Percentiles rank a stretch among this genome's conserved stretches.
These are phyloP conservation scores for Drosophila pruinosa DNA, from an alignment of 1,140 invertebrate genomes.

Conservation along the genomic window DNA sequence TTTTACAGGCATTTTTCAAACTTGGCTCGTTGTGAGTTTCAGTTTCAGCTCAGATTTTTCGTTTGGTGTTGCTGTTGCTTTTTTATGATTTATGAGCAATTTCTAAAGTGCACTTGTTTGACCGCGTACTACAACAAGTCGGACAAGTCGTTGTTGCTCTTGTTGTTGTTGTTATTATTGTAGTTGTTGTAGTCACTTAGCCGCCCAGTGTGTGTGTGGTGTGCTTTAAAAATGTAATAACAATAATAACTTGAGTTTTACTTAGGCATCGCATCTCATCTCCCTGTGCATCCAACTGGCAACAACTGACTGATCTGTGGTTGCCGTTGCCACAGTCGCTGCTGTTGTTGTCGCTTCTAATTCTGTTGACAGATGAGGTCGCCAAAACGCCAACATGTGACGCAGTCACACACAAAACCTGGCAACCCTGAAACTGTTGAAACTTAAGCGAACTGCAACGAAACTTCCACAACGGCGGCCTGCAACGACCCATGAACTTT, in stretches of 20 bases:
- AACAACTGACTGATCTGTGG: slow-evolving; percentile 17
- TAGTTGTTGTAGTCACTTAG: slow-evolving; percentile 34
- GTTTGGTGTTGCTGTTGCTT: neutral
- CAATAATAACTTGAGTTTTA: slow-evolving; percentile 71
- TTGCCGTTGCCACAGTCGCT: slow-evolving; percentile 3
- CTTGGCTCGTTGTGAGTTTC: slow-evolving; percentile 51
- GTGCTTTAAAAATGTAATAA: slow-evolving; percentile 57
- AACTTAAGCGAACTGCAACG: slow-evolving; percentile 49
- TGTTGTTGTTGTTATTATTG: slow-evolving; percentile 29
- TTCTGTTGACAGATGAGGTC: slow-evolving; percentile 79
- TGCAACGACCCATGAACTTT: slow-evolving; percentile 75
- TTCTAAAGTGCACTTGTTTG: slow-evolving; percentile 81
- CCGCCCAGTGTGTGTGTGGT: slow-evolving; percentile 6
- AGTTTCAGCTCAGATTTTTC: slow-evolving; percentile 8
- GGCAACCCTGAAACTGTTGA: slow-evolving; percentile 74
- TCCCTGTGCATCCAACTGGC: slow-evolving; percentile 13
- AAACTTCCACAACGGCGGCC: slow-evolving; percentile 39
- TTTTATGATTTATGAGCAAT: slow-evolving; percentile 80
- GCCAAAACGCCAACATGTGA: slow-evolving; percentile 59
- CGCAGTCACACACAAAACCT: slow-evolving; percentile 54
- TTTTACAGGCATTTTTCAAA: slow-evolving; percentile 32
- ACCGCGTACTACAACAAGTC: slow-evolving; percentile 79
- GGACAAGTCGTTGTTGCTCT: slow-evolving; percentile 57
- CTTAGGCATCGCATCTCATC: slow-evolving; percentile 48
- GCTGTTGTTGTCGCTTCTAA: slow-evolving; percentile 65